Percentiles rank a stretch among this genome's conserved stretches.
Evolutionary conservation across 1,140 invertebrate genomes (phyloP).

Genomic region (Lineus longissimus): DNA sequence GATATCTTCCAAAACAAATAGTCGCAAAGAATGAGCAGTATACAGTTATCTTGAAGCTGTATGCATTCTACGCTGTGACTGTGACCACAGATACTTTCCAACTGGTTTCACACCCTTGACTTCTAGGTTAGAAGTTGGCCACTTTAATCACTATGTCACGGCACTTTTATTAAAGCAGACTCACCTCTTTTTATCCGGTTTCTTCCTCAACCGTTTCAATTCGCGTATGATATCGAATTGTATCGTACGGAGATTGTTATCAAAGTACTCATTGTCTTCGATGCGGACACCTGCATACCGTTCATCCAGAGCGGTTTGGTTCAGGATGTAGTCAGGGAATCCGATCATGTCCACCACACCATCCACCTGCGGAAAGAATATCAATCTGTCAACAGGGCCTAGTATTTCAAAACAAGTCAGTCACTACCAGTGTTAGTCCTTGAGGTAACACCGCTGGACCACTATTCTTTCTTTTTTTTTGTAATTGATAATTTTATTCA

Average conservation of each 20-base stretch:
- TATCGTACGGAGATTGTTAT: slow-evolving; percentile 81
- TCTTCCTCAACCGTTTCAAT: slow-evolving; percentile 77
- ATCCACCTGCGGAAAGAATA: slow-evolving; percentile 37
- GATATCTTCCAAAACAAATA: too few species aligned
- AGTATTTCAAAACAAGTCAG: too few species aligned
- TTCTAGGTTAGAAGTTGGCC: too few species aligned
- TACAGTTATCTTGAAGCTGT: background rate
- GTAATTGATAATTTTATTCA: too few species aligned
- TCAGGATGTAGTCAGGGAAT: slow-evolving; percentile 81
- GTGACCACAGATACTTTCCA: too few species aligned
- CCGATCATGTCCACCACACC: slow-evolving; percentile 82
- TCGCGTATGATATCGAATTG: slow-evolving; percentile 76
- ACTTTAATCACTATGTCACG: too few species aligned
- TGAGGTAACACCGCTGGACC: too few species aligned
- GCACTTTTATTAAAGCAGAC: too few species aligned
- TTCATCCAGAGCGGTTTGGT: slow-evolving; percentile 63
- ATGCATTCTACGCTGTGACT: background rate
- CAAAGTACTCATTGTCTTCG: slow-evolving; percentile 77
- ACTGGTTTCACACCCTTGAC: too few species aligned
- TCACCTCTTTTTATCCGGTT: slow-evolving; percentile 81
- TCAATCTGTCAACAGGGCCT: background rate
- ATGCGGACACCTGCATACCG: slow-evolving; percentile 56
- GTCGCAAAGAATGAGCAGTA: too few species aligned
- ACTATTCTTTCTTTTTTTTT: too few species aligned
- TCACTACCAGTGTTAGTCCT: too few species aligned